Evolutionary conservation across 2,888 invertebrate species (phyloP), one percentile per base, ranked within the genome.

Genomic region (Andrena haemorrhoa): DNA sequence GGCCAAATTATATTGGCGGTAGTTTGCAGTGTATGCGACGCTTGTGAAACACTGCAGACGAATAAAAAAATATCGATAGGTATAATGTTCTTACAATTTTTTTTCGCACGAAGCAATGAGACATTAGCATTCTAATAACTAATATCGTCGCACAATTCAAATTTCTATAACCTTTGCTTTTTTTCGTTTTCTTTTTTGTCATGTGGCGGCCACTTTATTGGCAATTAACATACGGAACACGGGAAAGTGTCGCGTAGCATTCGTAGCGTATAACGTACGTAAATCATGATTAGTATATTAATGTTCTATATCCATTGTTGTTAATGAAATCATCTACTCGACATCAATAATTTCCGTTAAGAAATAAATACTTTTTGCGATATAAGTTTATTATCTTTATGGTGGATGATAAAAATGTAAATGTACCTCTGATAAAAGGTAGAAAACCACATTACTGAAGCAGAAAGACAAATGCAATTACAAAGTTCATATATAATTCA

Each of bases 11-110:
- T 74, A 76, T 82, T 63, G 72, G 76, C 74, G 79, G 68, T 76
- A 78, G 53, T 79, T 64, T 29, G 51, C 64, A 51, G 65, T 26
- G 56, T 12, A 56, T 61, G 51, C 47, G 71, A 35, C 53, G 53
- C 20, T 84, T 20, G n/a, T 73, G 26, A 51, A 69, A 75, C 64
- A 76, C 75, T 64, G 73, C 31, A 68, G 65, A 58, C 58, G 31
- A 74, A 81, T 81, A 82, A 70, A 82, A 81, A 81, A 83, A 77
- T 79, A 82, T 65, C n/a, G 60, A 56, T 66, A 73, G 56, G 31
- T 81, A 75, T 76, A 41, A 47, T 60, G 53, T 31, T 74, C 65
- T 70, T 47, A 49, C 65, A 33, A 79, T 63, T 41, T 74, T 41
- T 74, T 58, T 35, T 79, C 35, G 61, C 51, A 49, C 58, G 26